A percentile compares a stretch with the other conserved stretches of the same genome.
These are phyloP conservation scores for Mastomys natalensis DNA, from an alignment of 2,113 vertebrate species.

Conservation along the genomic window DNA sequence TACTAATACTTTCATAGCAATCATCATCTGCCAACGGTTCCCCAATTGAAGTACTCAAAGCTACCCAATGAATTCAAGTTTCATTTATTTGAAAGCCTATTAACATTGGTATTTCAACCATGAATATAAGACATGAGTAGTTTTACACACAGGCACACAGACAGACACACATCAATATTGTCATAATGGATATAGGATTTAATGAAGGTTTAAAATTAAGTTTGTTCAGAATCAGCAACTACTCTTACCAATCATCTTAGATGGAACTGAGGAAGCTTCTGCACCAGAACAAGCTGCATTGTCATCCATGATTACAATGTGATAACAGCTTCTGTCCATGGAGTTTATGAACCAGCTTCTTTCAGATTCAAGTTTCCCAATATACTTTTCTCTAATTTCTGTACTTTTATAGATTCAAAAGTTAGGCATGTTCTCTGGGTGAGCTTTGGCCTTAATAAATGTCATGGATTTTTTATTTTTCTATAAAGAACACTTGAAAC, in stretches of 20 bases:
- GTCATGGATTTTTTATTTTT: background rate
- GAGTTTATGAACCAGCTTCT: background rate
- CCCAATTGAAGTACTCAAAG: background rate
- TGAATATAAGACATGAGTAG: background rate
- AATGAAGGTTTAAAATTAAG: background rate
- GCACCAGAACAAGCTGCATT: no score
- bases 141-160: background rate
- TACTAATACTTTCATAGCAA: background rate
- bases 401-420: background rate
- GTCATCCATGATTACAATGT: background rate
- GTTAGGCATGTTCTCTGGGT: background rate
- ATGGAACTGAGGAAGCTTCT: background rate
- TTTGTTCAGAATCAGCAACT: background rate
- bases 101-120: background rate
- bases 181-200: no score
- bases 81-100: background rate
- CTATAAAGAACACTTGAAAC: background rate
- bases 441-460: background rate
- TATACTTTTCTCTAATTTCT: background rate
- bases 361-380: background rate
- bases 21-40: background rate
- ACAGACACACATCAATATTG: no score
- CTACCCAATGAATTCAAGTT: background rate
- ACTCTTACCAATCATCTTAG: background rate
- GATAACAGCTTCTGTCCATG: background rate